Percentiles rank a stretch among this genome's conserved stretches.
Conservation (phyloP, 2,888 invertebrate species). For the Pantelozetes paolii region DNA sequence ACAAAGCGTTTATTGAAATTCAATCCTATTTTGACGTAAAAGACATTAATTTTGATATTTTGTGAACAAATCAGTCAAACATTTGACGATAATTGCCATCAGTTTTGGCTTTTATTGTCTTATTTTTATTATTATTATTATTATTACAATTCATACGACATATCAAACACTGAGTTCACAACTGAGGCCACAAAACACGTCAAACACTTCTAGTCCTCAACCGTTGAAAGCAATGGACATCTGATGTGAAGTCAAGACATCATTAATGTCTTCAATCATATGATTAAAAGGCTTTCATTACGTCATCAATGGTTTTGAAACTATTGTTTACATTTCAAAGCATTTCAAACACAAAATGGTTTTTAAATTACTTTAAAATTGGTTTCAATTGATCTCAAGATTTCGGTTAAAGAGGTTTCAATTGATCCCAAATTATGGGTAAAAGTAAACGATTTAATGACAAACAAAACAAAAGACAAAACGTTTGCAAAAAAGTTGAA, state of each 20-base stretch:
- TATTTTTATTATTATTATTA: slow-evolving; percentile 23
- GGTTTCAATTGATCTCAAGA: neutral
- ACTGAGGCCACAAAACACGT: neutral
- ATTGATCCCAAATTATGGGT: slow-evolving; percentile 12
- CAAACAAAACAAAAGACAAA: neutral
- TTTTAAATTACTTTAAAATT: neutral
- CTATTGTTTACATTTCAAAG: slow-evolving; percentile 12
- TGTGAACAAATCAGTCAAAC: neutral
- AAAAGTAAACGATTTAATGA: neutral
- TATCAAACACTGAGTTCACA: neutral
- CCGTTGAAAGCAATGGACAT: too few species aligned
- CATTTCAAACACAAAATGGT: neutral
- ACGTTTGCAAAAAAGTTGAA: neutral
- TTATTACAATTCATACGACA: slow-evolving; percentile 27
- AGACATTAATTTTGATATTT: neutral
- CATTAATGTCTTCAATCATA: neutral
- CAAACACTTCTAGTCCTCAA: neutral
- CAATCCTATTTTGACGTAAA: neutral
- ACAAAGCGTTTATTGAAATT: neutral
- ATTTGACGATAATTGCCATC: neutral
- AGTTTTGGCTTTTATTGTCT: slow-evolving; percentile 12
- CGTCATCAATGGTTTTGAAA: neutral
- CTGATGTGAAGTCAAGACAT: neutral
- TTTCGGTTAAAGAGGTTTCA: neutral
- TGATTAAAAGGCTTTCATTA: slow-evolving; percentile 4